phyloP scores from a whole-genome alignment of 1,140 invertebrate species.

The Ylistrum balloti region DNA sequence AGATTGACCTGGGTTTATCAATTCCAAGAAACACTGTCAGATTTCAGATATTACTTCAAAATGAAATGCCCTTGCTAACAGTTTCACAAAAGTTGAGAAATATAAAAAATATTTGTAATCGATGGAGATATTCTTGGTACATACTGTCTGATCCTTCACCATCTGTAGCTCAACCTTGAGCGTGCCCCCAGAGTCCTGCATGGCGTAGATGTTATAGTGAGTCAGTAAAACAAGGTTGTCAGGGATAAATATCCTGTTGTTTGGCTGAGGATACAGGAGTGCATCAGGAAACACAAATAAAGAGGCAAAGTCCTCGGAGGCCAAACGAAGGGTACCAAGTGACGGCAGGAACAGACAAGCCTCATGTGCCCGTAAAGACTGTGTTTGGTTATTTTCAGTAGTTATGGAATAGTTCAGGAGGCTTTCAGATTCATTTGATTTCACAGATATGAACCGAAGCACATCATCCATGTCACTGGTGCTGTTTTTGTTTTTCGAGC shows the following conservation, averaged over 20 bases:
- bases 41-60: too few relatives aligned
- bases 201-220: conserved; percentile 47
- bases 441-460: background rate
- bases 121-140: background rate
- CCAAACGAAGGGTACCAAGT: conserved; percentile 47
- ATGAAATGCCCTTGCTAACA: too few relatives aligned
- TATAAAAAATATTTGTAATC: too few relatives aligned
- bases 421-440: background rate
- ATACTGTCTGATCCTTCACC: conserved; percentile 24
- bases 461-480: background rate
- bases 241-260: conserved; percentile 50
- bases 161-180: conserved; percentile 48
- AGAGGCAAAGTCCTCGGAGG: conserved; percentile 50
- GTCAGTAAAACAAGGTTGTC: conserved; percentile 52
- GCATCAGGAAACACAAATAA: conserved; percentile 57
- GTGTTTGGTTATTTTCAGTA: background rate
- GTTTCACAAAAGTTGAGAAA: too few relatives aligned
- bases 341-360: conserved; percentile 46
- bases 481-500: background rate
- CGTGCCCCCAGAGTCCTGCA: conserved; percentile 54
- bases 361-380: background rate
- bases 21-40: too few relatives aligned
- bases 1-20: too few relatives aligned
- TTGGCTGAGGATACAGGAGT: conserved; percentile 47
- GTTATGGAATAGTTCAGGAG: conserved; percentile 33